Base-by-base conservation (phyloP, 2,797 vertebrate species). In the Mormyrops attenuatus region DNA sequence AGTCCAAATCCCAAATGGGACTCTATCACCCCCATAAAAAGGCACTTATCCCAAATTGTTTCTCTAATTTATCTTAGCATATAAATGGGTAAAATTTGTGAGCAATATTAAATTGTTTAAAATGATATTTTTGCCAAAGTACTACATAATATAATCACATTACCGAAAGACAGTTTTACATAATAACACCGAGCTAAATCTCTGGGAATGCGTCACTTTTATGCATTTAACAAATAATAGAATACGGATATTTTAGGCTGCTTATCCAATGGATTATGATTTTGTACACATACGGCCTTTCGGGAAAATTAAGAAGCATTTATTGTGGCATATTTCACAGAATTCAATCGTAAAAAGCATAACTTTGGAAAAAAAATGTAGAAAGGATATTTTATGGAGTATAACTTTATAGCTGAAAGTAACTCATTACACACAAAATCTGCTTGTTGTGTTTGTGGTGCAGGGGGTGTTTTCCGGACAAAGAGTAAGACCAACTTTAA, bases 71-170 rank as follows among this genome's bases (percentile, higher is more conserved):
- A 80, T 80, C 73, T 80, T 80, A 80, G 73, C 38, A 80, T 44
- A 80, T 80, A 80, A 80, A 80, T 80, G 73, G 73, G 73, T 80
- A 80, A 80, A 80, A 80, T n/a, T 44, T 80, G 34, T 44, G 15
- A 41, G 38, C 73, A 80, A 80, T n/a, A 80, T 38, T 73, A 73
- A 73, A 73, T 80, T 80, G 73, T 80, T 80, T 44, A 80, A 44
- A 80, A 7, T 80, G 38, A 80, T 80, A 80, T 41, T 80, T 80
- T 80, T 80, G 38, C 73, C 38, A 41, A 80, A 44, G 34, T 80
- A 80, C 38, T 5, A 80, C 38, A 41, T 80, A 44, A 80, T 80
- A 41, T n/a, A 44, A 80, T 44, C 73, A 80, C 73, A 80, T 41
- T 80, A 80, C 15, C 20, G 55, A 57, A 57, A 9, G 38, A 41